A percentile compares a stretch with the other conserved stretches of the same genome.
Conservation (phyloP, 2,113 vertebrate genomes). For the Apaloderma vittatum region DNA sequence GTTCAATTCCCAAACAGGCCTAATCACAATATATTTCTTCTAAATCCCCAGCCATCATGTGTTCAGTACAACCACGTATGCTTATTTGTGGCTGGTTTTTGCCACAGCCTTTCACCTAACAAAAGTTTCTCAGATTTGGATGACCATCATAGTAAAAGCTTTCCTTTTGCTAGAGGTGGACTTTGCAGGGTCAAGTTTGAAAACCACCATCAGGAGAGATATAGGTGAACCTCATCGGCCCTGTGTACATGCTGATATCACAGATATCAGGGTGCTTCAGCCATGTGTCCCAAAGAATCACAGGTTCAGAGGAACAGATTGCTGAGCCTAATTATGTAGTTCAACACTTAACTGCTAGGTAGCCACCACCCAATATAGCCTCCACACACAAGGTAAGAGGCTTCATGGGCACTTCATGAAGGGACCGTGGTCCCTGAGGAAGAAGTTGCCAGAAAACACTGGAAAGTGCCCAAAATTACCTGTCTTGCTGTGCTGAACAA, state of each 20-base stretch:
- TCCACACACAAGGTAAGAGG: neutral
- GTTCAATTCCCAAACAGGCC: neutral
- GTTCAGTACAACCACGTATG: accelerated
- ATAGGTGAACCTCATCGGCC: accelerated
- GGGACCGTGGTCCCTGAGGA: neutral
- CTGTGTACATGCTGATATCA: neutral
- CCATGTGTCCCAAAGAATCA: neutral
- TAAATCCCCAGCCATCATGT: neutral
- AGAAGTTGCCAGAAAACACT: neutral
- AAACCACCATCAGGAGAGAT: neutral
- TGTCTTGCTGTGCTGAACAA: neutral
- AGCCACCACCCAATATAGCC: neutral
- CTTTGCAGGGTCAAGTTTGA: neutral
- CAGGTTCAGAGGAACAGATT: neutral
- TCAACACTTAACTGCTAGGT: neutral
- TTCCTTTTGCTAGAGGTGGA: neutral
- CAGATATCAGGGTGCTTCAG: neutral
- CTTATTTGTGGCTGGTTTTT: neutral
- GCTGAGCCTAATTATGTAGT: neutral
- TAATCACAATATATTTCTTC: neutral
- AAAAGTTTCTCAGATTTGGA: neutral
- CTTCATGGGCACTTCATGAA: neutral
- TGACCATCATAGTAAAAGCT: neutral
- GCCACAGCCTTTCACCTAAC: neutral
- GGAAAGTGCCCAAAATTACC: neutral